Conservation (phyloP, 1,140 invertebrate genomes). For the Lucilia sericata region DNA sequence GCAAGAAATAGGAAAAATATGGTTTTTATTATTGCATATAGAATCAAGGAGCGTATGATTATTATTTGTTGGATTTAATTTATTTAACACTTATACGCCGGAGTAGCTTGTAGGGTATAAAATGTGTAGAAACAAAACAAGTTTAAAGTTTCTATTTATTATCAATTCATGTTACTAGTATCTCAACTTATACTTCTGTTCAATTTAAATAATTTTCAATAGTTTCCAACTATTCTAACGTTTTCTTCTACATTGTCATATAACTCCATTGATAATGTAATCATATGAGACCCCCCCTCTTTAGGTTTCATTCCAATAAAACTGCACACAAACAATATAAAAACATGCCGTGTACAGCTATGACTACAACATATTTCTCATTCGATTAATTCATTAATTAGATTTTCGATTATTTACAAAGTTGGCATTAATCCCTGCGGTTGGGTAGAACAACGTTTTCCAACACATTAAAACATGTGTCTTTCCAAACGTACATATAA, state of each 20-base stretch:
- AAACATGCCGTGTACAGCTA: not conserved
- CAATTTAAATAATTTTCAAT: too few relatives aligned
- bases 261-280: too few relatives aligned
- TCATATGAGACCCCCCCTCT: too few relatives aligned
- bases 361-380: not conserved
- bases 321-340: too few relatives aligned
- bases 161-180: too few relatives aligned
- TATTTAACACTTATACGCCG: not conserved
- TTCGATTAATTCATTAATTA: constrained; percentile 17
- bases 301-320: too few relatives aligned
- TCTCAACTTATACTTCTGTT: too few relatives aligned
- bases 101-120: not conserved
- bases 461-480: not conserved
- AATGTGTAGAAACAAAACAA: too few relatives aligned
- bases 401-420: constrained; percentile 9
- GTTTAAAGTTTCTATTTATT: too few relatives aligned
- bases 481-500: not conserved
- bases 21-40: not conserved
- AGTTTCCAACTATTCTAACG: not conserved
- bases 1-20: too few relatives aligned
- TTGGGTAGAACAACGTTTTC: not conserved
- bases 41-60: not conserved
- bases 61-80: not conserved
- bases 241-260: too few relatives aligned
- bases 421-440: constrained; percentile 3